A percentile compares a stretch with the other conserved stretches of the same genome.
phyloP scores from a whole-genome alignment of 2,888 invertebrate genomes.

The Melinaea marsaeus region DNA sequence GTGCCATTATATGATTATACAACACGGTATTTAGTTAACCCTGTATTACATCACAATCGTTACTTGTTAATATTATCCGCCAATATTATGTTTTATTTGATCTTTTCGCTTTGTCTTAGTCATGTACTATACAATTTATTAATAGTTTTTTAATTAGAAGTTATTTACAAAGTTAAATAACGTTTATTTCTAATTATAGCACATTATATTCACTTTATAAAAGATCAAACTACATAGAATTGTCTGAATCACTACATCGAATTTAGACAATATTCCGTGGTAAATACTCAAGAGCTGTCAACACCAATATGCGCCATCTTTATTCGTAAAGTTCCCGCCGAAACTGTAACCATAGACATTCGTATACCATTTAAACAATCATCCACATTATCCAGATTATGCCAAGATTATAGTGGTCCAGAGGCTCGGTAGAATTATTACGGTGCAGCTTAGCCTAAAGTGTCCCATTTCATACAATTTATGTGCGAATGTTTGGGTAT shows the following conservation, averaged over 20 bases:
- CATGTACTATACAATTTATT: too few species aligned
- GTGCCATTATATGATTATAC: not conserved
- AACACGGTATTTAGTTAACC: not conserved
- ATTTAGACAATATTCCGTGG: not conserved
- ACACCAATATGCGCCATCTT: slow-evolving; percentile 56
- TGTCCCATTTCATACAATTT: slow-evolving; percentile 75
- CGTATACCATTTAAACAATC: slow-evolving; percentile 69
- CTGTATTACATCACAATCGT: not conserved
- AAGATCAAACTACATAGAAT: too few species aligned
- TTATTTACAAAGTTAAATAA: too few species aligned
- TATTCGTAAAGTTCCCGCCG: slow-evolving; percentile 59
- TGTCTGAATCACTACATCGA: not conserved
- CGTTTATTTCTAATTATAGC: too few species aligned
- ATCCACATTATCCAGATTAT: slow-evolving; percentile 75
- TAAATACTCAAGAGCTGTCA: slow-evolving; percentile 36
- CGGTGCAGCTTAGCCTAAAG: slow-evolving; percentile 70
- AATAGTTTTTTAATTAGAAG: too few species aligned
- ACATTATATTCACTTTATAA: too few species aligned
- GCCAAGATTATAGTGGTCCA: slow-evolving; percentile 74
- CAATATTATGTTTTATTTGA: not conserved
- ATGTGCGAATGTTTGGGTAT: slow-evolving; percentile 73
- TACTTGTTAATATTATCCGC: not conserved
- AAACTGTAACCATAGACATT: slow-evolving; percentile 60
- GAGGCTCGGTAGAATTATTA: slow-evolving; percentile 68
- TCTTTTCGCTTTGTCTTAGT: too few species aligned